A percentile compares a stretch with the other conserved stretches of the same genome.
Conservation (phyloP, 2,797 vertebrate species). For the Neostethus bicornis region DNA sequence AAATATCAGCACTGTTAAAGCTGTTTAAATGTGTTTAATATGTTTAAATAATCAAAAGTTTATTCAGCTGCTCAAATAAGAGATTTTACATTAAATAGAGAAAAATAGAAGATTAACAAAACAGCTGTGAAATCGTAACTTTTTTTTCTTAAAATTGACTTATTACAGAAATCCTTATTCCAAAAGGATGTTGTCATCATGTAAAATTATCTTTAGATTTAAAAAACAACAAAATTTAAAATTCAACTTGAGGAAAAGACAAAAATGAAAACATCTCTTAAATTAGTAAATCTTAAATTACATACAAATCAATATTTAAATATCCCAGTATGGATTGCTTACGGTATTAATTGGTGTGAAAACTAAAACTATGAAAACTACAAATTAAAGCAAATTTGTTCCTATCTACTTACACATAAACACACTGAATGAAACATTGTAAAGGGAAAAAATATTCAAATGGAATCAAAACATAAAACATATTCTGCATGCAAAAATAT, state of each 20-base stretch:
- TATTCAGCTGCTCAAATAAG: constrained; percentile 65
- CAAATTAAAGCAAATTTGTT: constrained; percentile 24
- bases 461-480: constrained; percentile 48
- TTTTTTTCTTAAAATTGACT: constrained; percentile 47
- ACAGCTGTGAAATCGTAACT: constrained; percentile 45
- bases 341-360: no score
- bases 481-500: constrained; percentile 44
- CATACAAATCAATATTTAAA: constrained; percentile 22
- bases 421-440: constrained; percentile 20
- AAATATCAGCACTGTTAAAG: constrained; percentile 81
- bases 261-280: constrained; percentile 12
- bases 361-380: constrained; percentile 26
- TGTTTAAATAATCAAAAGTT: constrained; percentile 67
- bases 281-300: no score
- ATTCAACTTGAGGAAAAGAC: constrained; percentile 9
- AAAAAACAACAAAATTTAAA: constrained; percentile 42
- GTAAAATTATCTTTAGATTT: constrained; percentile 19
- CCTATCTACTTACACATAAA: constrained; percentile 17
- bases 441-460: constrained; percentile 16
- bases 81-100: constrained; percentile 59
- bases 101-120: constrained; percentile 54
- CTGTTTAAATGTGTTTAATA: no score
- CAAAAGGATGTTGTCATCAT: constrained; percentile 35
- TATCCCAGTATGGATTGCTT: constrained; percentile 18
- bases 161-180: constrained; percentile 21